Evolutionary conservation across 2,888 invertebrate genomes (phyloP).

Genomic region (Nezara viridula): DNA sequence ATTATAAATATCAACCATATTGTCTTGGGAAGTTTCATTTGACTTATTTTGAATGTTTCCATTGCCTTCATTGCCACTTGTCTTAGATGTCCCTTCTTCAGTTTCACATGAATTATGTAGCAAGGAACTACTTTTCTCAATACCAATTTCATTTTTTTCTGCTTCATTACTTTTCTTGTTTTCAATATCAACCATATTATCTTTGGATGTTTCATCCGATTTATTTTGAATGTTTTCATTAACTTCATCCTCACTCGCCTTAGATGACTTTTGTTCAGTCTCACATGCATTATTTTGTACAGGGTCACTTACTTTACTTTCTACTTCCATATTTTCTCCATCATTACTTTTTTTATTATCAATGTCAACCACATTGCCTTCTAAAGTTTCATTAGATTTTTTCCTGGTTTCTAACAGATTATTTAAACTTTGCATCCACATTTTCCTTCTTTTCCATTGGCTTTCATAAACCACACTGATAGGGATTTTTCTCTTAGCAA

Average conservation of each 20-base stretch:
- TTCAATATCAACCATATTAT: background rate
- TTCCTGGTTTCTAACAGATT: background rate
- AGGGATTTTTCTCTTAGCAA: conserved; percentile 68
- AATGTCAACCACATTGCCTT: background rate
- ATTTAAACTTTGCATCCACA: conserved; percentile 69
- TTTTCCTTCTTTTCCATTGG: conserved; percentile 75
- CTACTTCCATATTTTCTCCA: conserved; percentile 23
- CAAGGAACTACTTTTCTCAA: background rate
- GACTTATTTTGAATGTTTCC: background rate
- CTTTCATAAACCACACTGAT: conserved; percentile 73
- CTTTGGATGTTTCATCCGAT: background rate
- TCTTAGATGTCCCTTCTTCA: background rate
- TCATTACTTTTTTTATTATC: background rate
- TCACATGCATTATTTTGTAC: background rate
- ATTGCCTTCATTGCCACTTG: background rate
- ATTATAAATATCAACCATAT: background rate
- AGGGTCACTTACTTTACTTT: background rate
- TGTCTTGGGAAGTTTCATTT: background rate
- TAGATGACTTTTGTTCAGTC: background rate
- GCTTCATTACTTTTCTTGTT: background rate
- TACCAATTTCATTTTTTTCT: conserved; percentile 24
- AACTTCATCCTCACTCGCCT: background rate
- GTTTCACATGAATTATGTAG: background rate
- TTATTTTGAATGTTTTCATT: background rate
- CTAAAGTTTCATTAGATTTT: background rate